These are phyloP conservation scores for Bambusicola thoracicus DNA, from an alignment of 2,113 vertebrate genomes.

Conservation along the genomic window DNA sequence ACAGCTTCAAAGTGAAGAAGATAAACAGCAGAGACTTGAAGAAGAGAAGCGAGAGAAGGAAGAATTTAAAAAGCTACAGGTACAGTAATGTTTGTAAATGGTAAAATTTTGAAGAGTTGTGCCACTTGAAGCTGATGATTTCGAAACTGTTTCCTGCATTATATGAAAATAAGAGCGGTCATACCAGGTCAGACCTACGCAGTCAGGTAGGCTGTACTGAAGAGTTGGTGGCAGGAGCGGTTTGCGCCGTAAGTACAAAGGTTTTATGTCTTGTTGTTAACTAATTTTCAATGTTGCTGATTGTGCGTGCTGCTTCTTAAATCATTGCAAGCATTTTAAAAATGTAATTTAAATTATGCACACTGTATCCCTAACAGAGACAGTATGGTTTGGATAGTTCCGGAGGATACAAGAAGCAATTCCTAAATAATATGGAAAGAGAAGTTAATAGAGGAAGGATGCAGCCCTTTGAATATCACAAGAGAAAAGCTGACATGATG, in stretches of 20 bases:
- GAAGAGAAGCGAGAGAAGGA: slow-evolving; percentile 80
- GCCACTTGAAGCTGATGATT: neutral
- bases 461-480: slow-evolving; percentile 88
- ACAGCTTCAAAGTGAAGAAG: slow-evolving; percentile 86
- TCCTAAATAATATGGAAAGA: slow-evolving; percentile 86
- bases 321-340: neutral
- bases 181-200: neutral
- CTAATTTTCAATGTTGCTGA: neutral
- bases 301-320: neutral
- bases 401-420: slow-evolving; percentile 89
- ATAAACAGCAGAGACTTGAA: slow-evolving; percentile 73
- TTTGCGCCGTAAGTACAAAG: neutral
- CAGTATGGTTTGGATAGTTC: slow-evolving; percentile 89
- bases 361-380: slow-evolving; percentile 76
- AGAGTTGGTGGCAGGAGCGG: neutral
- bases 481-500: slow-evolving; percentile 87
- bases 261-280: neutral
- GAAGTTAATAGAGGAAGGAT: slow-evolving; percentile 87
- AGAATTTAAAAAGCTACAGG: slow-evolving; percentile 91
- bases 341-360: neutral
- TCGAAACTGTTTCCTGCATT: neutral
- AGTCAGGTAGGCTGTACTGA: neutral
- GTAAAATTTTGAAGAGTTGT: neutral
- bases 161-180: neutral
- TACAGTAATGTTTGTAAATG: slow-evolving; percentile 41